Percentiles rank a stretch among this genome's conserved stretches.
These are phyloP conservation scores for Arctocebus calabarensis DNA, from an alignment of 2,797 vertebrate species.

Conservation along the genomic window DNA sequence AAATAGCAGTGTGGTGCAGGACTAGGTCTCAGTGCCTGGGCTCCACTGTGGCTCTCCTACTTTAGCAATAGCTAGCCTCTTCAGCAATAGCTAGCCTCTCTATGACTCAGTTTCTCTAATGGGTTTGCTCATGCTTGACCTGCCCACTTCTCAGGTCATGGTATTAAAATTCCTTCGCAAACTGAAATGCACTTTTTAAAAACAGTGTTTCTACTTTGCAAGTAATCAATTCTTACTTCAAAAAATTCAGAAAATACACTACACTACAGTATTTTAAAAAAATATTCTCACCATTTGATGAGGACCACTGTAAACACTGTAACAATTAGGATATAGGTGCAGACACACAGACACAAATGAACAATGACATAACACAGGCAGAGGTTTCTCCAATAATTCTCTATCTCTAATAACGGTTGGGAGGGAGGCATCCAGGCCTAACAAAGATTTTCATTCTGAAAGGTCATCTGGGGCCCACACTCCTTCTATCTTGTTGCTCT, in stretches of 20 bases:
- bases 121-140: neutral
- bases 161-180: constrained; percentile 23
- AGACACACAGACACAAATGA: neutral
- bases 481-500: constrained; percentile 11
- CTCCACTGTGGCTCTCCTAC: neutral
- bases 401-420: neutral
- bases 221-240: neutral
- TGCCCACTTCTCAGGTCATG: neutral
- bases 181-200: neutral
- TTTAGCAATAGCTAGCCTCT: no score
- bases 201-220: neutral
- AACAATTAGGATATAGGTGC: neutral
- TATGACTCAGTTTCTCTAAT: neutral
- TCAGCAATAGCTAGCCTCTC: neutral
- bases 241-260: constrained; percentile 22
- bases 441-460: neutral
- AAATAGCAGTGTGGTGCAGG: rapidly evolving
- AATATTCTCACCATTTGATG: neutral
- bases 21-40: neutral
- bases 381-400: neutral
- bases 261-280: neutral
- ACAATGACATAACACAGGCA: neutral
- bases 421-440: neutral
- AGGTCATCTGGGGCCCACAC: neutral
- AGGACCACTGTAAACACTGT: neutral